A percentile compares a stretch with the other conserved stretches of the same genome.
phyloP scores from a whole-genome alignment of 2,113 vertebrate genomes.

The Cygnus atratus region DNA sequence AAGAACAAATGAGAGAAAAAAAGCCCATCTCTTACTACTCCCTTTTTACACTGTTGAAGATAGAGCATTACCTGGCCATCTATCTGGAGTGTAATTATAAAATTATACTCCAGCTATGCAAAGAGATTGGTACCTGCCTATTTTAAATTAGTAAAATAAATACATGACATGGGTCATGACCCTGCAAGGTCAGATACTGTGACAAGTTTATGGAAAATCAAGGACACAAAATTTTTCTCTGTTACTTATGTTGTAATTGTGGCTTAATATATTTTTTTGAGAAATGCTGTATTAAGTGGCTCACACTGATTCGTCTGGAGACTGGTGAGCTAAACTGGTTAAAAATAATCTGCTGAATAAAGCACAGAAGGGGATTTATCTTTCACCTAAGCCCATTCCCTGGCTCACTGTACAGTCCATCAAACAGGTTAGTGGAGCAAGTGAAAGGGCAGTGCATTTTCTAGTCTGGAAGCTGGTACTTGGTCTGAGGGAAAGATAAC shows the following conservation, averaged over 20 bases:
- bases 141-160: background rate
- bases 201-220: background rate
- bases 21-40: background rate
- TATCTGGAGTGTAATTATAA: background rate
- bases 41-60: background rate
- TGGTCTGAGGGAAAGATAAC: background rate
- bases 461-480: background rate
- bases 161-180: fast-evolving
- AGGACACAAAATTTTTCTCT: background rate
- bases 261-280: background rate
- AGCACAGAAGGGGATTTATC: background rate
- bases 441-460: background rate
- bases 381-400: background rate
- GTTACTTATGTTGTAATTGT: background rate
- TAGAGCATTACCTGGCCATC: background rate
- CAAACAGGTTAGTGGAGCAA: background rate
- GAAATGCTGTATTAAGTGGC: background rate
- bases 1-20: background rate
- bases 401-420: background rate
- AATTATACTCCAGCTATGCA: background rate
- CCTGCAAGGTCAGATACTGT: background rate
- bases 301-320: background rate
- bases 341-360: background rate
- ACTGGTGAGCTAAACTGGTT: background rate
- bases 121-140: background rate